phyloP scores from a whole-genome alignment of 1,140 invertebrate genomes.

The Nylanderia fulva region DNA sequence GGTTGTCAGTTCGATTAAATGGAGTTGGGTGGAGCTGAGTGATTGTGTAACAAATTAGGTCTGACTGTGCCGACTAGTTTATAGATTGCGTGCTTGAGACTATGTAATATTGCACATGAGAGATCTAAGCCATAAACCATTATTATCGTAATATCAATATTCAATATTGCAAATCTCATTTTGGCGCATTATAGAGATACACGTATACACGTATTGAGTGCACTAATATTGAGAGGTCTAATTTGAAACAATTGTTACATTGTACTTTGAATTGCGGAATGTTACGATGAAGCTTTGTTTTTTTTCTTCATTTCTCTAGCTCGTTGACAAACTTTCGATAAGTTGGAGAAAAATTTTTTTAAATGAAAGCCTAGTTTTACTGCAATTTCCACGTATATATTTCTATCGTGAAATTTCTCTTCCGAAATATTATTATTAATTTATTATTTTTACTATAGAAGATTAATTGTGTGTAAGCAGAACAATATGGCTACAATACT shows the following conservation, averaged over 20 bases:
- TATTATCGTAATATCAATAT: conserved; percentile 34
- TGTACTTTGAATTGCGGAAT: background rate
- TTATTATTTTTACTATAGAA: background rate
- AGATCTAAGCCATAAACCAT: conserved; percentile 9
- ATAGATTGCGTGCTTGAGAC: conserved; percentile 33
- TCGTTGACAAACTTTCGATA: background rate
- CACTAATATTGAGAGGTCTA: background rate
- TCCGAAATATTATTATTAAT: background rate
- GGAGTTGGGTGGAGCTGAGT: conserved; percentile 52
- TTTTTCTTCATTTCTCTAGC: background rate
- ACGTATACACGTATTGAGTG: background rate
- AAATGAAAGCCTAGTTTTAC: background rate
- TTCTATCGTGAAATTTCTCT: background rate
- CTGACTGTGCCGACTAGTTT: conserved; percentile 17
- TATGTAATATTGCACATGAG: conserved; percentile 20
- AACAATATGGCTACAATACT: background rate
- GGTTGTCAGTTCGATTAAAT: conserved; percentile 73
- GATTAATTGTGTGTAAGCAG: background rate
- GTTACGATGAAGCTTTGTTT: background rate
- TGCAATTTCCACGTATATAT: background rate
- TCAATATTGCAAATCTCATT: conserved; percentile 9
- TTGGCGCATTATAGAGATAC: background rate
- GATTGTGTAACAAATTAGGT: conserved; percentile 70
- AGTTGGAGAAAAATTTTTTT: background rate
- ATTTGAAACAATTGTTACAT: background rate